Base-by-base conservation (phyloP, 1,140 invertebrate species). In the Sipha flava region DNA sequence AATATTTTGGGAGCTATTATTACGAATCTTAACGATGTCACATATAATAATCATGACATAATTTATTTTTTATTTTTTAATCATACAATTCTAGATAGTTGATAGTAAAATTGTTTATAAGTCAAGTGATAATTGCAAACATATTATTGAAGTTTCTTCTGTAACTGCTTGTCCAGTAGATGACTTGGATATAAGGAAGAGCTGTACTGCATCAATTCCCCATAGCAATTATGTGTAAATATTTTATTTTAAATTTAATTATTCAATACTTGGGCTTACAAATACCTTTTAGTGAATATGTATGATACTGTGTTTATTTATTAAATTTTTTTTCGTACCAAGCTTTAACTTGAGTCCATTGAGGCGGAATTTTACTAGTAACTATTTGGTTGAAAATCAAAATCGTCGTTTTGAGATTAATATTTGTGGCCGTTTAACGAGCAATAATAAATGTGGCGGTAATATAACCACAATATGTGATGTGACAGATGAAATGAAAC, bases 401-500 rank as follows among this genome's bases (percentile, higher is more conserved):
- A 54, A 26, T 40, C 73, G 52, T 26, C 12, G 5, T 18, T 77
- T 77, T 43, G 49, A 77, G 3, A 6, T 77, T 3, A 77, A 77
- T 59, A 77, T 77, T 18, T 77, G 73, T 59, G 73, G 73, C 14
- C 34, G 73, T 40, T 57, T 77, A 18, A 40, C 47, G 1, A 12
- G 59, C 7, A 26, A 54, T 26, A 75, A 43, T 26, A 57, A 37
- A 59, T 77, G 73, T 29, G 52, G 52, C 26, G 29, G 21, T 40
- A 77, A 77, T 57, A 77, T 59, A 7, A 77, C 73, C 14, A 75
- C 49, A 43, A 59, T 77, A 37, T 77, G 73, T 29, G 73, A 77
- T 59, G 43, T 77, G 5, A 77, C 49, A 26, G 34, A 73, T 73
- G 26, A 5, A 14, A 57, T 1, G 34, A 18, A 34, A 21, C 34